Percentiles rank a stretch among this genome's conserved stretches.
These are phyloP conservation scores for Plebejus melissa DNA, from an alignment of 2,888 invertebrate genomes.

Conservation along the genomic window DNA sequence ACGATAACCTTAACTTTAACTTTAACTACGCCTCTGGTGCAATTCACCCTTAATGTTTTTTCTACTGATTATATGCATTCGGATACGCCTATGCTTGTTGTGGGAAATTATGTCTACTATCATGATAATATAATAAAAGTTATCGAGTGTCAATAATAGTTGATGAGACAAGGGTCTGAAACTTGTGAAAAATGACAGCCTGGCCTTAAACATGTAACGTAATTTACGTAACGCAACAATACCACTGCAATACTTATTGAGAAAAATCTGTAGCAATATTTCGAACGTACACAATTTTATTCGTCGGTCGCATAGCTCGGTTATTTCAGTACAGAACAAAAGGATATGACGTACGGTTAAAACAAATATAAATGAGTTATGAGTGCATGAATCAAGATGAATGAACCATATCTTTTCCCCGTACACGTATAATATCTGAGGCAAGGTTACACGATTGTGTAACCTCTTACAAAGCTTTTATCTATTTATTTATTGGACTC, in stretches of 20 bases:
- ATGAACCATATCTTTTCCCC: conserved; percentile 16
- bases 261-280: background rate
- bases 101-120: background rate
- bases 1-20: too few relatives aligned
- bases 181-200: background rate
- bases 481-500: too few relatives aligned
- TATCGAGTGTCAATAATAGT: background rate
- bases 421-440: background rate
- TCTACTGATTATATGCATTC: too few relatives aligned
- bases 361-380: conserved; percentile 22
- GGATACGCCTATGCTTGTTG: background rate
- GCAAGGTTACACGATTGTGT: background rate
- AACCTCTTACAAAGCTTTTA: background rate
- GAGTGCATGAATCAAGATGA: conserved; percentile 16
- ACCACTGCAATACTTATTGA: background rate
- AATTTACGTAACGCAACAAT: background rate
- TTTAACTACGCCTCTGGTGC: too few relatives aligned
- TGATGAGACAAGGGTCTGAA: background rate
- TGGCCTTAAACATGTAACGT: background rate
- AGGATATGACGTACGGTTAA: conserved; percentile 14
- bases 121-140: background rate
- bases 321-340: conserved; percentile 21
- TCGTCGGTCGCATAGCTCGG: too few relatives aligned
- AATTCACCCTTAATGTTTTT: too few relatives aligned
- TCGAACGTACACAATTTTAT: background rate